Conservation (phyloP, 1,140 invertebrate genomes). For the Scylla paramamosain region DNA sequence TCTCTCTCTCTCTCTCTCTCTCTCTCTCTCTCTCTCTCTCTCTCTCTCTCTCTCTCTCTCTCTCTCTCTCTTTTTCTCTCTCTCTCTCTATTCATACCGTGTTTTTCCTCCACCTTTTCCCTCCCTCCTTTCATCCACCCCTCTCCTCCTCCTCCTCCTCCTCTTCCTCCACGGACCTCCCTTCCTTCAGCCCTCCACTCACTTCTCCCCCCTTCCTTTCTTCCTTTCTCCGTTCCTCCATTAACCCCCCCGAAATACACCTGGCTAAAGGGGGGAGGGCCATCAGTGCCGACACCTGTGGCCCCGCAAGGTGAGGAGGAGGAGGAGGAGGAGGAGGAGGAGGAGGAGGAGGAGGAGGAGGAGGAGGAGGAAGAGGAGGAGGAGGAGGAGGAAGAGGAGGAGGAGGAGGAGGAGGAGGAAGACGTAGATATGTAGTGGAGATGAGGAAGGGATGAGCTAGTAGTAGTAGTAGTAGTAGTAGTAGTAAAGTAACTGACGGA, state of each 20-base stretch:
- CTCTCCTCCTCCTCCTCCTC: background rate
- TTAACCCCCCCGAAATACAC: background rate
- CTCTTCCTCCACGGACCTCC: constrained; percentile 1
- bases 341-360: background rate
- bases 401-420: background rate
- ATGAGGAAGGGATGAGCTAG: background rate
- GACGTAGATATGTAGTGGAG: too few relatives aligned
- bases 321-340: constrained; percentile 29
- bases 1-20: constrained; percentile 7
- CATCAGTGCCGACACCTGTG: background rate
- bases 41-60: background rate
- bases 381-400: background rate
- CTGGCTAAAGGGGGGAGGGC: background rate
- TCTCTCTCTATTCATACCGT: background rate
- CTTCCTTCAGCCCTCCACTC: background rate
- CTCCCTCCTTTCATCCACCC: background rate
- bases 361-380: background rate
- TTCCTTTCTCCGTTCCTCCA: too few relatives aligned
- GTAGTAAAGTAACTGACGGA: background rate
- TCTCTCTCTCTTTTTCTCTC: constrained; percentile 17
- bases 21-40: background rate
- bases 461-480: background rate
- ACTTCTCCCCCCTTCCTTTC: too few relatives aligned
- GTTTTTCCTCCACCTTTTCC: background rate
- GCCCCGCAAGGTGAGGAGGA: background rate